phyloP scores from a whole-genome alignment of 2,797 vertebrate genomes.

The Clarias platycephalus region DNA sequence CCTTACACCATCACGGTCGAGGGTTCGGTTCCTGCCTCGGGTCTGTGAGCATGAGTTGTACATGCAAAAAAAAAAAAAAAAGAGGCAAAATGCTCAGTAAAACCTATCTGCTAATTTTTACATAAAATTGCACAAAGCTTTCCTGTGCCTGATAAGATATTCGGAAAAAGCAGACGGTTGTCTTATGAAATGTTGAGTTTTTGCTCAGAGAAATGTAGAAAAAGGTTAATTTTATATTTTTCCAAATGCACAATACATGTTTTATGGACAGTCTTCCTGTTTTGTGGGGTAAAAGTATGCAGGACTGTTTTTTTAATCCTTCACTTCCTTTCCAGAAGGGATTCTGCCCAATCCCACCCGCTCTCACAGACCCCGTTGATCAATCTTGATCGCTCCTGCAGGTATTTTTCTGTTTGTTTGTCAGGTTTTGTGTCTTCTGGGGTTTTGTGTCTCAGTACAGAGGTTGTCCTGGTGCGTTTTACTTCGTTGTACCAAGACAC shows the following conservation, averaged over 20 bases:
- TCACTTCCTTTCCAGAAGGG: background rate
- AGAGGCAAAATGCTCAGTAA: background rate
- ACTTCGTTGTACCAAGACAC: background rate
- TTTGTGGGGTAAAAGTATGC: background rate
- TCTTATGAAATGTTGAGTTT: background rate
- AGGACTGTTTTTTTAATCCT: background rate
- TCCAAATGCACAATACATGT: background rate
- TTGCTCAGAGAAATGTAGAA: background rate
- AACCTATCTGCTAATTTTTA: background rate
- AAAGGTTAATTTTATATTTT: background rate
- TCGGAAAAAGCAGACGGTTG: background rate
- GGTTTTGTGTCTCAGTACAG: background rate
- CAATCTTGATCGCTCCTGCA: background rate
- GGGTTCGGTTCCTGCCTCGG: too few relatives aligned
- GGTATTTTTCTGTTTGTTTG: background rate
- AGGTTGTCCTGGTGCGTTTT: background rate
- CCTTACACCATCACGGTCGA: too few relatives aligned
- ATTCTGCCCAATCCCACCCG: background rate
- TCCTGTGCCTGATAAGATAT: background rate
- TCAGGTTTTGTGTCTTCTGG: background rate
- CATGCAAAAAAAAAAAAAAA: background rate
- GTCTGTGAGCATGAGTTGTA: background rate
- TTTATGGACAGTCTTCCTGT: background rate
- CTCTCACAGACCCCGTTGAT: background rate
- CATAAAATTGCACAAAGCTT: background rate